phyloP scores from a whole-genome alignment of 2,888 invertebrate genomes.

The Ochlodes sylvanus region DNA sequence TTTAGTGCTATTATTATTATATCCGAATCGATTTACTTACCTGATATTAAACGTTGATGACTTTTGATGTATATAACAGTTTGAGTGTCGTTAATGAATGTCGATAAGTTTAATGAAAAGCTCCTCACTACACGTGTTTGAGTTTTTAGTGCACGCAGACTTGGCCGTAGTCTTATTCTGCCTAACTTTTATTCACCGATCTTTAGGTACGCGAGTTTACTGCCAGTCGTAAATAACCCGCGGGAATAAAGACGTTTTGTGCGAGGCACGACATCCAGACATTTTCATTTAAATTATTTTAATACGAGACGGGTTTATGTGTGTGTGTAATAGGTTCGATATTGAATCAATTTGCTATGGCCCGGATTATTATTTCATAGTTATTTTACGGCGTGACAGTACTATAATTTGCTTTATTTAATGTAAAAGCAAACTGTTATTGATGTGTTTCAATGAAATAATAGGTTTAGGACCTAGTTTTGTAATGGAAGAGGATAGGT shows the following conservation, averaged over 20 bases:
- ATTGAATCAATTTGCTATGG: conserved; percentile 68
- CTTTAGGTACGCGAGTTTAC: conserved; percentile 76
- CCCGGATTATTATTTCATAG: conserved; percentile 29
- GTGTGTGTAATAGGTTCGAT: conserved; percentile 67
- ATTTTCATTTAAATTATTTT: conserved; percentile 79
- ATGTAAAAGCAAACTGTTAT: conserved; percentile 10
- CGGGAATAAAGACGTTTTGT: conserved; percentile 80
- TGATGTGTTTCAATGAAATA: not conserved
- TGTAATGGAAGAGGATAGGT: too few relatives aligned
- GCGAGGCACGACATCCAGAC: conserved; percentile 62
- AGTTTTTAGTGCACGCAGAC: conserved; percentile 64
- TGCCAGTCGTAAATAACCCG: conserved; percentile 70
- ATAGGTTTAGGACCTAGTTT: not conserved
- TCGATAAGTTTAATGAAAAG: conserved; percentile 13
- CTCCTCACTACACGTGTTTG: conserved; percentile 47
- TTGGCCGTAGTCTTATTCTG: conserved; percentile 62
- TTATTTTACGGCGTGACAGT: conserved; percentile 31
- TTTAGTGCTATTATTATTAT: conserved; percentile 28
- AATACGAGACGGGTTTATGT: conserved; percentile 66
- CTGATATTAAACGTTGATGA: conserved; percentile 11
- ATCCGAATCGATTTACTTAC: conserved; percentile 21
- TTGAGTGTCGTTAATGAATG: not conserved
- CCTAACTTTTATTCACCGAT: conserved; percentile 75
- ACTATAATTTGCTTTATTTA: conserved; percentile 21
- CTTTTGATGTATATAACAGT: conserved; percentile 14